phyloP scores from a whole-genome alignment of 2,888 invertebrate genomes.

The Mythimna impura region DNA sequence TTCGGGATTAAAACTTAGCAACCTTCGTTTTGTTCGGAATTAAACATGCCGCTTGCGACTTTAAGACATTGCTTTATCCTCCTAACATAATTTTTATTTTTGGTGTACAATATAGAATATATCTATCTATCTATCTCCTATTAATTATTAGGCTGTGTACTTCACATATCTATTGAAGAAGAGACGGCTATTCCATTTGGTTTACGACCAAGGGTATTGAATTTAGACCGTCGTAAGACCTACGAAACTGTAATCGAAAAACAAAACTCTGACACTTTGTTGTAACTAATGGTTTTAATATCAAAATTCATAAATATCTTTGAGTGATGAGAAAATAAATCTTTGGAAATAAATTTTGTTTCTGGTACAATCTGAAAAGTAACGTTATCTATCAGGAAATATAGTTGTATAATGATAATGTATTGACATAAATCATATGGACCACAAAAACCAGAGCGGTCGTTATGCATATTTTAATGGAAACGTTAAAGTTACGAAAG shows the following conservation, averaged over 20 bases:
- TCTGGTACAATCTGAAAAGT: slow-evolving; percentile 5
- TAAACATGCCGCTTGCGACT: too few relatives aligned
- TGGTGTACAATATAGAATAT: too few relatives aligned
- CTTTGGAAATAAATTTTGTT: not conserved
- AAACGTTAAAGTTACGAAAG: slow-evolving; percentile 34
- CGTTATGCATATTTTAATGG: slow-evolving; percentile 31
- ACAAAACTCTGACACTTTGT: not conserved
- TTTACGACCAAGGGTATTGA: not conserved
- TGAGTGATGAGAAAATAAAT: not conserved
- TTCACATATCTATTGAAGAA: not conserved
- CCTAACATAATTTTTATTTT: too few relatives aligned
- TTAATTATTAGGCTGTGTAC: too few relatives aligned
- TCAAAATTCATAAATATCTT: not conserved
- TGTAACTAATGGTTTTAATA: not conserved
- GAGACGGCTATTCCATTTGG: not conserved
- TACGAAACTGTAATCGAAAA: not conserved
- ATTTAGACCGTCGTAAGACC: not conserved
- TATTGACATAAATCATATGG: slow-evolving; percentile 25
- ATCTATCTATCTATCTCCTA: too few relatives aligned
- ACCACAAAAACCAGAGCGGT: slow-evolving; percentile 9
- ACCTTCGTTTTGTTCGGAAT: too few relatives aligned
- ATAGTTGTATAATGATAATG: slow-evolving; percentile 10
- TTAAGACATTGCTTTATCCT: too few relatives aligned
- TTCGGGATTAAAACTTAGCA: too few relatives aligned
- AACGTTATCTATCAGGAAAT: slow-evolving; percentile 14